Base-by-base conservation (phyloP, 1,140 invertebrate genomes). In the Philaenus spumarius region DNA sequence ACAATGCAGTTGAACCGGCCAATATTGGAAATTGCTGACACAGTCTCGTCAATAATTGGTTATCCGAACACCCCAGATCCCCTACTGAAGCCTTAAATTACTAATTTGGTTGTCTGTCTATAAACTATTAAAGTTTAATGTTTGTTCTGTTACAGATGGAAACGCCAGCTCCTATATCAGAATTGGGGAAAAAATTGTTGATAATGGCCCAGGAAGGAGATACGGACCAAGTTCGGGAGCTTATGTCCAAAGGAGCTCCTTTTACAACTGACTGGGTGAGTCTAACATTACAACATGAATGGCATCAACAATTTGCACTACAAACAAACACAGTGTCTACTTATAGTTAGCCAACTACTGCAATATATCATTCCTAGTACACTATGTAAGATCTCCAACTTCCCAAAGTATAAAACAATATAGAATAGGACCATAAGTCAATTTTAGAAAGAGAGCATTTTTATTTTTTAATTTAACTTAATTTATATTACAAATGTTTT, bases 191-290 rank as follows among this genome's bases (percentile, higher is more conserved):
- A 65, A 80, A 86, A 53, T 75, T 96, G 64, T 71, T 95, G 52
- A 80, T 87, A 67, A 84, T 83, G 52, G 84, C 91, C 20, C 81
- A 83, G 67, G 80, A 84, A 67, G 91, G 90, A 5, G 83, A 94
- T 69, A 83, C 85, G 1, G 80, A 84, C 45, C 79, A 82, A 62
- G 88, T 95, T 1, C 76, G 85, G 58, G 77, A 84, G n/a, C 78
- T 95, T 14, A 87, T 95, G 78, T 81, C 80, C 19, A 84, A 85
- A 73, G 93, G 93, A 45, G 91, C 93, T 26, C 93, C 92, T 1
- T 95, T 96, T 66, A 90, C 89, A 1, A 88, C 91, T 15, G 92
- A 96, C 71, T 95, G 92, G 91, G 90, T 92, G 76, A 71, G 67
- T 66, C 43, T 58, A 37, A 37, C n/a, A 37, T 9, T n/a, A 37